Base-by-base conservation (phyloP, 53 echinoderm and acorn worm species). In the Holothuria scabra region DNA sequence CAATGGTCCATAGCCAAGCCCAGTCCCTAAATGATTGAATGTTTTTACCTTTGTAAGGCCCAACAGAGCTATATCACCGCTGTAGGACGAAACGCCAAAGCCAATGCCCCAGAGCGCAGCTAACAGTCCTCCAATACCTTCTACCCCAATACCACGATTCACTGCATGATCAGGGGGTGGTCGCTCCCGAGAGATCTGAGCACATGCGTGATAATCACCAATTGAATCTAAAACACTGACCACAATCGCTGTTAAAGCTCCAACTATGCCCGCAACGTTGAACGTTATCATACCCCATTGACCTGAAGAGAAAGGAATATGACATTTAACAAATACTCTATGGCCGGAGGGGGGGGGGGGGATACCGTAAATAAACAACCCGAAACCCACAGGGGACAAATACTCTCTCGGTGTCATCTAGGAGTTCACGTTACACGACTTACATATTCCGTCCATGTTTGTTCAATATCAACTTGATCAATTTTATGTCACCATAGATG, bases 201-300 rank as follows among this genome's bases (percentile, higher is more conserved):
- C 93, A n/a, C 91, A 91, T 79, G 96, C 96, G 84, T 91, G 91
- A 84, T 96, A 96, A 76, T 96, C 96, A 11, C 96, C 96, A 18
- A 96, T 74, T 2, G 93, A 93, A 67, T 96, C 96, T 57, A 96
- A 80, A 84, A 96, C 88, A 21, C 93, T 93, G 9, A 93, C 91
- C 12, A 96, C 60, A 46, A 96, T 90, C 1, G 91, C 96, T 8
- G 96, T 88, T 9, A 96, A 63, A 86, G 93, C 91, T 14, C 96
- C 96, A 19, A 93, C 84, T 35, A 90, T 80, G 0, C 96, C 96
- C 20, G 96, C 90, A 21, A 83, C 67, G 25, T 76, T 91, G 30
- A 93, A 60, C 1, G 80, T 80, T 5, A 93, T 91, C 18, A 83
- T 26, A 18, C 96, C 96, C 96, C 96, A 96, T 65, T 96, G 96